Evolutionary conservation across 2,797 vertebrate genomes (phyloP), one percentile per base, ranked within the genome.

Genomic region (Bucorvus abyssinicus): DNA sequence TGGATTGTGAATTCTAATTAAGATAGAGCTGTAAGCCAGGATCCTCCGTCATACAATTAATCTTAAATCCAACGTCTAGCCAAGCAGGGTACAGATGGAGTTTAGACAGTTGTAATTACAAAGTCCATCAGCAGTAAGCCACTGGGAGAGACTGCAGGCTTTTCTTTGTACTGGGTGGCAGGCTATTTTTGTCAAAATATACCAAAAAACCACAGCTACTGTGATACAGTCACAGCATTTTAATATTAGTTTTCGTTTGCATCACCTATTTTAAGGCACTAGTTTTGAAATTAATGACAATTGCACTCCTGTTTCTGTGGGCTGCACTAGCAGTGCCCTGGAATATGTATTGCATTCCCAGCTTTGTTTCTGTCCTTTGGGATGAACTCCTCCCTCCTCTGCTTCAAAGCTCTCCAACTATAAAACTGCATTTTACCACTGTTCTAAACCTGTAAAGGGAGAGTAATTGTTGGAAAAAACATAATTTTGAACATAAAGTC

Each of bases 1-100:
- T 85, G 19, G 71, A 92, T 87, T 85, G 53, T 55, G 34, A 91
- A 94, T 92, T 95, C 77, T 93, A 94, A 95, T 95, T 92, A 94
- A 97, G 81, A 80, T 92, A 78, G 1, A 87, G 81, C 75, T 96
- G 57, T 87, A 89, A 96, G 47, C 64, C 71, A 77, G 81, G 38
- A 80, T 93, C n/a, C 68, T 65, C 82, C 2, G 4, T 68, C 77
- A 89, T 9, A 93, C 26, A 92, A 94, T 94, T 95, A 94, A 94
- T 87, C 75, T 89, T 27, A 93, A 92, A 93, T 83, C 92, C 84
- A 89, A n/a, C 42, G 70, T 94, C 57, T 13, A 78, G 78, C 53
- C 0, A 2, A 85, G 73, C 38, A 9, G 53, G 22, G 69, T 73
- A 63, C 86, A 96, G 84, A 95, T 49, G 64, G 80, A 96, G 71